Evolutionary conservation across 1,140 invertebrate species (phyloP).

Genomic region (Magallana angulata): DNA sequence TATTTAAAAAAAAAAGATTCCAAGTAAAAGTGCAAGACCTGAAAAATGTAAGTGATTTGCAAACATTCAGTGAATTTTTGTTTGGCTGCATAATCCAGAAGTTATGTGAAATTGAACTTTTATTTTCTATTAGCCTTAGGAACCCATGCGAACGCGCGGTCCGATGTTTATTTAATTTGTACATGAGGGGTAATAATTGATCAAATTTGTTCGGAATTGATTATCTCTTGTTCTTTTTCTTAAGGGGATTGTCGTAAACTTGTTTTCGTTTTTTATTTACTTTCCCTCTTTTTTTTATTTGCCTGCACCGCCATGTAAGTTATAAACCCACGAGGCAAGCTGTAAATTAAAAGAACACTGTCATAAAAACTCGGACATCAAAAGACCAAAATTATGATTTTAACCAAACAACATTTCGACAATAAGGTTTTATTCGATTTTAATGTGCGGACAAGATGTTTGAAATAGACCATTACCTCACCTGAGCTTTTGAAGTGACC

Average conservation of each 20-base stretch:
- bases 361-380: constrained; percentile 35
- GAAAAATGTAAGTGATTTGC: constrained; percentile 27
- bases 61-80: constrained; percentile 9
- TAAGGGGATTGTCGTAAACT: constrained; percentile 30
- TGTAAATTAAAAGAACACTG: constrained; percentile 25
- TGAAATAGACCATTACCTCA: constrained; percentile 26
- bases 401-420: constrained; percentile 1
- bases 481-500: constrained; percentile 19
- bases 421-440: constrained; percentile 17
- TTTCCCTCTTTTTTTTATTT: constrained; percentile 18
- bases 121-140: not conserved
- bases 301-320: not conserved
- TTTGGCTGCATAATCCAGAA: not conserved
- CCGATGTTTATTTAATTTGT: constrained; percentile 4
- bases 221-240: constrained; percentile 21
- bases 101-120: not conserved
- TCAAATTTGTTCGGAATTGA: constrained; percentile 29
- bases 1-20: not conserved
- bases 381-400: constrained; percentile 16
- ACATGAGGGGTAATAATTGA: constrained; percentile 24
- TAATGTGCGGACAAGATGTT: constrained; percentile 13
- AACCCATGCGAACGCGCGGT: not conserved
- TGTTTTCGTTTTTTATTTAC: not conserved
- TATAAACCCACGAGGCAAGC: constrained; percentile 16
- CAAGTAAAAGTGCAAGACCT: constrained; percentile 21